These are phyloP conservation scores for Helogale parvula DNA, from an alignment of 2,113 vertebrate species.

Conservation along the genomic window DNA sequence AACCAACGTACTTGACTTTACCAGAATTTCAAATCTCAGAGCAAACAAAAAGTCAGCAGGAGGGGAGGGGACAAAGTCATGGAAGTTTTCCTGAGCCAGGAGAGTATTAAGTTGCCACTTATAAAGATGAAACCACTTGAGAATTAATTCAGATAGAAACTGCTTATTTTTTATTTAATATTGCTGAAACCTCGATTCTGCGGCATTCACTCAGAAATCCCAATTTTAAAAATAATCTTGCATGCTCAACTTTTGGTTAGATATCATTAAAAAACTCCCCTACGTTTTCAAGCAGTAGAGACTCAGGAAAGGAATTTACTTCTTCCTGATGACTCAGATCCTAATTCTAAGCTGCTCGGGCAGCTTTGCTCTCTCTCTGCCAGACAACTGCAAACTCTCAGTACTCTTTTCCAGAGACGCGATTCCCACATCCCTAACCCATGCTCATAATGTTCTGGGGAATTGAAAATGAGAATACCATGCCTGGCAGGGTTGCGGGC, in stretches of 20 bases:
- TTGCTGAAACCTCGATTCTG: conserved; percentile 51
- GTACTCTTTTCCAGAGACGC: not conserved
- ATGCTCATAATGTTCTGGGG: not conserved
- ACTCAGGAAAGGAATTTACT: not conserved
- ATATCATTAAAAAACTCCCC: conserved; percentile 29
- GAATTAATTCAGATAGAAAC: conserved; percentile 45
- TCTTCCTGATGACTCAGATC: conserved; percentile 54
- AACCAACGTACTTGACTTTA: not conserved
- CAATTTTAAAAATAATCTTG: conserved; percentile 62
- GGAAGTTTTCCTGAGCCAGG: not conserved
- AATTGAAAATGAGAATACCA: not conserved
- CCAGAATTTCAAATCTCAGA: conserved; percentile 11
- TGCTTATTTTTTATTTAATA: conserved; percentile 50
- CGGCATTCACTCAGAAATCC: conserved; percentile 35
- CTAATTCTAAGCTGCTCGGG: not conserved
- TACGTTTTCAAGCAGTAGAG: not conserved
- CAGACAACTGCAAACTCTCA: not conserved
- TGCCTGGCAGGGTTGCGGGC: not conserved
- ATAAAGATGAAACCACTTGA: not conserved
- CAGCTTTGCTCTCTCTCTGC: not conserved
- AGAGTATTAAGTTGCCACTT: not conserved
- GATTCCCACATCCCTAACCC: not conserved
- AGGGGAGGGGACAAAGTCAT: not conserved
- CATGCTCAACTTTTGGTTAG: conserved; percentile 8
- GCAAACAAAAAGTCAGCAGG: not conserved